Evolutionary conservation across 2,113 vertebrate species (phyloP).

Genomic region (Agapornis roseicollis): DNA sequence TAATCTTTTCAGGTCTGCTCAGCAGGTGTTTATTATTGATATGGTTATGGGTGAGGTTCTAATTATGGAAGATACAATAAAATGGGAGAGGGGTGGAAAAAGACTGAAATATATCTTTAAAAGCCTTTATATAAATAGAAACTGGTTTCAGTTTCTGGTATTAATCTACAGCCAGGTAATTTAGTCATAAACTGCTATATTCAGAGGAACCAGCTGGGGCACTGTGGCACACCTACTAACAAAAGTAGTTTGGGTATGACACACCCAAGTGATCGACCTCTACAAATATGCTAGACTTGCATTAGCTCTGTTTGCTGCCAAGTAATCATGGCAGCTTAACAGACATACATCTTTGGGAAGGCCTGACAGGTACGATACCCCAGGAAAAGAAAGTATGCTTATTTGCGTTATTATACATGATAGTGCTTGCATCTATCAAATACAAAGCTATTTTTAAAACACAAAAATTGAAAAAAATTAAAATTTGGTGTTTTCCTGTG

Average conservation of each 20-base stretch:
- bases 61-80: background rate
- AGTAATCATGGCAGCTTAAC: background rate
- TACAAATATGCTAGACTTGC: background rate
- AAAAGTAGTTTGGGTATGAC: background rate
- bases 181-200: background rate
- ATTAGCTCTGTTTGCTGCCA: background rate
- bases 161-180: background rate
- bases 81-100: fast-evolving
- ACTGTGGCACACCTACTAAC: background rate
- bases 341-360: background rate
- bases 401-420: fast-evolving
- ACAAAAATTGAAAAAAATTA: fast-evolving
- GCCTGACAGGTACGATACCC: background rate
- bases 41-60: background rate
- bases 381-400: background rate
- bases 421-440: background rate
- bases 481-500: background rate
- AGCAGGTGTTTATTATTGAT: background rate
- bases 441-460: background rate
- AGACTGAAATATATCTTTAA: background rate
- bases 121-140: background rate
- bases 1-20: background rate
- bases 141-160: background rate
- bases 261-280: no score
- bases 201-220: background rate